phyloP scores from a whole-genome alignment of 1,140 invertebrate genomes.

The Geopemphigus sp. region DNA sequence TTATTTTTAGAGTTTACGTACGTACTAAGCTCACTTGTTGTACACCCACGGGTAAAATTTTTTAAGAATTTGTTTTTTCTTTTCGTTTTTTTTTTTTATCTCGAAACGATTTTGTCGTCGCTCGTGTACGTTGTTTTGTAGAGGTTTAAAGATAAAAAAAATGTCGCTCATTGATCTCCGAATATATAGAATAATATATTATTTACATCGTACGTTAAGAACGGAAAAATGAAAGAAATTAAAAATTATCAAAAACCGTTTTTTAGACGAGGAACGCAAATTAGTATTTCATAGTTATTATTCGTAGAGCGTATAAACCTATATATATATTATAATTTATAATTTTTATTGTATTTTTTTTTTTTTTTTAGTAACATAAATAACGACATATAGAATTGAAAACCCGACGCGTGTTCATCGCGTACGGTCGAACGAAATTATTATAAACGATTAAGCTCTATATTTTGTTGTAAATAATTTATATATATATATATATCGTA shows the following conservation, averaged over 20 bases:
- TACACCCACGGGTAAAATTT: conserved; percentile 44
- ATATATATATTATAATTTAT: conserved; percentile 21
- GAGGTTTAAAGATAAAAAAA: conserved; percentile 49
- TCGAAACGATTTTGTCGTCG: conserved; percentile 33
- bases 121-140: conserved; percentile 44
- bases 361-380: conserved; percentile 9
- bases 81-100: conserved; percentile 39
- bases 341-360: background rate
- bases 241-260: conserved; percentile 27
- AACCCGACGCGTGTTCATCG: background rate
- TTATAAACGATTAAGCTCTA: background rate
- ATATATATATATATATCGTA: too few relatives aligned
- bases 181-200: background rate
- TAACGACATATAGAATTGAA: conserved; percentile 13
- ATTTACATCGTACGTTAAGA: too few relatives aligned
- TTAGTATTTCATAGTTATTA: conserved; percentile 21
- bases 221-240: conserved; percentile 25
- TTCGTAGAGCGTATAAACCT: background rate
- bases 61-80: conserved; percentile 43
- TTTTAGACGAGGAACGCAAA: too few relatives aligned
- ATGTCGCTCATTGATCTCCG: conserved; percentile 42
- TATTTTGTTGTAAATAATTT: conserved; percentile 36
- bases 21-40: conserved; percentile 45
- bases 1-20: conserved; percentile 48
- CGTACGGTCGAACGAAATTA: background rate